Evolutionary conservation across 2,888 invertebrate genomes (phyloP), one percentile per base, ranked within the genome.

Genomic region (Proisotoma minuta): DNA sequence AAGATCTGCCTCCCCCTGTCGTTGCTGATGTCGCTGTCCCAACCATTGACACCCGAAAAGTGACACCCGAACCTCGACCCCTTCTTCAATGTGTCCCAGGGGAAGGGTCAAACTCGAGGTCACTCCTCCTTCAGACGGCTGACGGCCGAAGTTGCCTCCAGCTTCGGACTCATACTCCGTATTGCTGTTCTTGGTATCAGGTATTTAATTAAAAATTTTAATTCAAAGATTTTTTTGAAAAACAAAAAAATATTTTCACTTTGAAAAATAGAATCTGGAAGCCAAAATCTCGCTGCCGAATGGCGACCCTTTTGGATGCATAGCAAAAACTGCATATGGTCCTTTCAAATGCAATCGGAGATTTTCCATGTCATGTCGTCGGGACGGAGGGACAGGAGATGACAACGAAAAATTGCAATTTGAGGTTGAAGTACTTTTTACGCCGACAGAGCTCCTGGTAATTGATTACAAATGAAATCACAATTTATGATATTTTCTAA

Each of bases 171-270:
- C 61, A 63, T 52, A 62, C 66, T n/a, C 64, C 69, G 3, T 66
- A 66, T 49, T 69, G 69, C 61, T 69, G 66, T 59, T 69, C 69
- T 47, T 65, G 64, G 62, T 66, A 64, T 57, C 62, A 62, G 61
- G 69, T 66, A 66, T 62, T 27, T 23, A 22, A 22, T 20, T 23
- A 4, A 24, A 50, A 50, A 22, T 4, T 50, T 20, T 50, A 23
- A 50, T 50, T 8, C n/a, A 8, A 22, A 24, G 26, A 50, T 49
- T 34, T 54, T 24, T 47, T 40, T 49, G n/a, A n/a, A n/a, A n/a
- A n/a, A n/a, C n/a, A n/a, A n/a, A n/a, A n/a, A n/a, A n/a, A n/a
- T n/a, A 10, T 22, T 24, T 34, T n/a, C 47, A 3, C 26, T 20
- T 27, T 28, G 8, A 28, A 27, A 28, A 26, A 26, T 53, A 66